Evolutionary conservation across 2,113 vertebrate species (phyloP).

Genomic region (Pluvialis apricaria): DNA sequence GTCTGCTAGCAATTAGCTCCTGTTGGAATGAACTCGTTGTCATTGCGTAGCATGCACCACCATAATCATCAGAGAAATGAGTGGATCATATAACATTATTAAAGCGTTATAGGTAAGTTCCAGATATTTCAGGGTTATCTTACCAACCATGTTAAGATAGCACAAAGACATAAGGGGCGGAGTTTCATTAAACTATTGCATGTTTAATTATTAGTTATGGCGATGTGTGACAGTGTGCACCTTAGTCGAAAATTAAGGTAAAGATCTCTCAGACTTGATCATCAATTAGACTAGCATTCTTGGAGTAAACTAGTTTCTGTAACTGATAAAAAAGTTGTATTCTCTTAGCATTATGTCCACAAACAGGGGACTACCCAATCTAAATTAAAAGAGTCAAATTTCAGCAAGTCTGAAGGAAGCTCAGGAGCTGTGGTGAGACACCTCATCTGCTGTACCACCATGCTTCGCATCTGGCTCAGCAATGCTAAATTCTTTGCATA

Average conservation of each 20-base stretch:
- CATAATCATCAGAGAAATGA: neutral
- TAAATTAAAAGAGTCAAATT: neutral
- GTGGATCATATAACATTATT: neutral
- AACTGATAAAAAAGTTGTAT: neutral
- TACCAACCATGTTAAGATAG: neutral
- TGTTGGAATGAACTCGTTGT: neutral
- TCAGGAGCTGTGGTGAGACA: neutral
- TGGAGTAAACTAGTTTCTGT: neutral
- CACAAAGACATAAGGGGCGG: neutral
- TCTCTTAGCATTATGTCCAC: neutral
- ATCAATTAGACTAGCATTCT: neutral
- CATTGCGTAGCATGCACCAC: neutral
- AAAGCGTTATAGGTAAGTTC: neutral
- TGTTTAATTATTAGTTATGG: neutral
- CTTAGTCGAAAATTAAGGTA: neutral
- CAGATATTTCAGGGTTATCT: neutral
- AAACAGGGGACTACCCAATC: neutral
- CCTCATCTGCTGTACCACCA: neutral
- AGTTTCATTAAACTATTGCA: neutral
- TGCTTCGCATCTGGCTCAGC: neutral
- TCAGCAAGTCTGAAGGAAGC: neutral
- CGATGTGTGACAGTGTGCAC: accelerated
- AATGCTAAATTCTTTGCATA: neutral
- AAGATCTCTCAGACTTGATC: neutral
- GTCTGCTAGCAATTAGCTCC: neutral